Conservation (phyloP, 2,888 invertebrate species). For the Eledona agricola region DNA sequence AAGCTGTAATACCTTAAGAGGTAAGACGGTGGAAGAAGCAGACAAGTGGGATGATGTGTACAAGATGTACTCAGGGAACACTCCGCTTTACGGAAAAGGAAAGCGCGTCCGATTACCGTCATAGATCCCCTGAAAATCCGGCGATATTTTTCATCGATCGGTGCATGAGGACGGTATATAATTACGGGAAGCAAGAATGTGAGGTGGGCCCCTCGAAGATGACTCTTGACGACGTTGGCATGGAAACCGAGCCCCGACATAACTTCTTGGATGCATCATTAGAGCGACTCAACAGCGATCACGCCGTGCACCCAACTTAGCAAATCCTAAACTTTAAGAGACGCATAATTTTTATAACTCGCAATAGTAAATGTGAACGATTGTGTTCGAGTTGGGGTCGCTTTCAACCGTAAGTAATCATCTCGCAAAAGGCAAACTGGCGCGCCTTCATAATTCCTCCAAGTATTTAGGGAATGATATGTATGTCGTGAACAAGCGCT, state of each 20-base stretch:
- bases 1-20: slow-evolving; percentile 47
- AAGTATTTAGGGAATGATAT: slow-evolving; percentile 19
- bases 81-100: slow-evolving; percentile 18
- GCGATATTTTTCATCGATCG: not conserved
- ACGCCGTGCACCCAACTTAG: slow-evolving; percentile 10
- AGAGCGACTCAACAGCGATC: slow-evolving; percentile 31
- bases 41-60: slow-evolving; percentile 34
- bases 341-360: too few species aligned
- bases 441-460: slow-evolving; percentile 23
- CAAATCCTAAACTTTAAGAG: too few species aligned
- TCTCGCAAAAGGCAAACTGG: slow-evolving; percentile 18
- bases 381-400: slow-evolving; percentile 14
- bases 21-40: slow-evolving; percentile 32
- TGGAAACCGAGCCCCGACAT: slow-evolving; percentile 26
- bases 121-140: slow-evolving; percentile 1
- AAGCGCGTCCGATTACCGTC: slow-evolving; percentile 2
- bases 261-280: slow-evolving; percentile 33
- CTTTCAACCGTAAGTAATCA: slow-evolving; percentile 11
- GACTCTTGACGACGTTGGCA: slow-evolving; percentile 11
- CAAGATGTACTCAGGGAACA: slow-evolving; percentile 31
- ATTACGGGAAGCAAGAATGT: slow-evolving; percentile 9
- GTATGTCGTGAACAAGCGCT: slow-evolving; percentile 26
- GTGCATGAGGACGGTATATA: not conserved
- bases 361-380: too few species aligned
- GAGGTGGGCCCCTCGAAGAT: slow-evolving; percentile 6